These are phyloP conservation scores for Phylloscopus collybita DNA, from an alignment of 2,797 vertebrate species.

Conservation along the genomic window DNA sequence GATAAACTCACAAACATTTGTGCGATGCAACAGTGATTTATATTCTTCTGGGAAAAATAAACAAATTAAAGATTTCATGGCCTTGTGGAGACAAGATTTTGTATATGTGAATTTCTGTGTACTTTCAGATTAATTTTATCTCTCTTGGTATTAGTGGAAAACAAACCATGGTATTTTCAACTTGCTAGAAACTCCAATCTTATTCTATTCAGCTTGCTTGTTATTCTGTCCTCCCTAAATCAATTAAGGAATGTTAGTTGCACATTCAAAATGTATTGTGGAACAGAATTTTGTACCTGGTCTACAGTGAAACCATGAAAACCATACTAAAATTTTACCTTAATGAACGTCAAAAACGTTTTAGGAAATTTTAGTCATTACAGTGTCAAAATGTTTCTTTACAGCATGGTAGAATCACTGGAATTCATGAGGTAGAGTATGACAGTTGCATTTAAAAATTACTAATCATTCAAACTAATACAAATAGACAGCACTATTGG, in stretches of 20 bases:
- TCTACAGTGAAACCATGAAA: background rate
- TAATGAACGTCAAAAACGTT: background rate
- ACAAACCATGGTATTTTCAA: background rate
- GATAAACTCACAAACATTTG: constrained; percentile 66
- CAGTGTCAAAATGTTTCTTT: background rate
- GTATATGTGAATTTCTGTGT: constrained; percentile 22
- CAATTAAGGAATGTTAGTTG: background rate
- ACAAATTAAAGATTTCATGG: constrained; percentile 60
- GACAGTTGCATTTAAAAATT: background rate
- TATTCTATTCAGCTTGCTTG: background rate
- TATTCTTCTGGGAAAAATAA: constrained; percentile 60
- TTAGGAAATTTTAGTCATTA: background rate
- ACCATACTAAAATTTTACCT: background rate
- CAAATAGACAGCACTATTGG: background rate
- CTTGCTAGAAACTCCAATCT: background rate
- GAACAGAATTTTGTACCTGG: background rate
- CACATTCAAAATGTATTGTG: background rate
- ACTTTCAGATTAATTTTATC: constrained; percentile 41
- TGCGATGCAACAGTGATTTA: constrained; percentile 54
- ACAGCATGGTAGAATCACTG: background rate
- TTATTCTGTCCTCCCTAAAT: background rate
- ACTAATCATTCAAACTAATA: background rate
- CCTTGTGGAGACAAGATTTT: constrained; percentile 24
- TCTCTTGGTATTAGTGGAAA: background rate
- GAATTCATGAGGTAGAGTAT: background rate